Percentiles rank a stretch among this genome's conserved stretches.
Evolutionary conservation across 2,797 vertebrate genomes (phyloP).

Genomic region (Pangasius sanitwongsei): DNA sequence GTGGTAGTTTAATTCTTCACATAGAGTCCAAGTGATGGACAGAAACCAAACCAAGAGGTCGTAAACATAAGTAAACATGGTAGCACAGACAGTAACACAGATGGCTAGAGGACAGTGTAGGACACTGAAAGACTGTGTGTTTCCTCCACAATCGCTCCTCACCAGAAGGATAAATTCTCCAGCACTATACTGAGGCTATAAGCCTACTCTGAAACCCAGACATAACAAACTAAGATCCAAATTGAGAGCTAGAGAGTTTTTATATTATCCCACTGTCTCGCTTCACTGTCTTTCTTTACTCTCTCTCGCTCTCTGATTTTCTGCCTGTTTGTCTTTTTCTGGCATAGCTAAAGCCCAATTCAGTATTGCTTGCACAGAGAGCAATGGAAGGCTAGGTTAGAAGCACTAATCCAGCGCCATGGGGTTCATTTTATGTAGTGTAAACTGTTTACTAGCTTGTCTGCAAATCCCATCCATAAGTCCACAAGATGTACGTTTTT

Average conservation of each 20-base stretch:
- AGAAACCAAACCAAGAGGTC: background rate
- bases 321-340: constrained; percentile 37
- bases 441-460: constrained; percentile 28
- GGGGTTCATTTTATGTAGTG: constrained; percentile 7
- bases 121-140: background rate
- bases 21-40: background rate
- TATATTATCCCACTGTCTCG: background rate
- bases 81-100: constrained; percentile 2
- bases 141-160: background rate
- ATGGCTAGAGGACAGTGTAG: background rate
- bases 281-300: background rate
- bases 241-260: background rate
- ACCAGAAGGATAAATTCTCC: constrained; percentile 2
- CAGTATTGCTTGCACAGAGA: constrained; percentile 66
- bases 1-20: background rate
- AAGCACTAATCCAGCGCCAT: background rate
- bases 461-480: constrained; percentile 4
- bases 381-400: background rate
- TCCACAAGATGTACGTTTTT: background rate
- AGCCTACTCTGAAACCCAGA: background rate
- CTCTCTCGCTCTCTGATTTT: constrained; percentile 46
- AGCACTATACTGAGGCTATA: background rate
- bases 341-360: constrained; percentile 66
- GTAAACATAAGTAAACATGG: background rate
- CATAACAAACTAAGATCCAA: constrained; percentile 35